Conservation (phyloP, 2,888 invertebrate species). For the Orchestes rusci region DNA sequence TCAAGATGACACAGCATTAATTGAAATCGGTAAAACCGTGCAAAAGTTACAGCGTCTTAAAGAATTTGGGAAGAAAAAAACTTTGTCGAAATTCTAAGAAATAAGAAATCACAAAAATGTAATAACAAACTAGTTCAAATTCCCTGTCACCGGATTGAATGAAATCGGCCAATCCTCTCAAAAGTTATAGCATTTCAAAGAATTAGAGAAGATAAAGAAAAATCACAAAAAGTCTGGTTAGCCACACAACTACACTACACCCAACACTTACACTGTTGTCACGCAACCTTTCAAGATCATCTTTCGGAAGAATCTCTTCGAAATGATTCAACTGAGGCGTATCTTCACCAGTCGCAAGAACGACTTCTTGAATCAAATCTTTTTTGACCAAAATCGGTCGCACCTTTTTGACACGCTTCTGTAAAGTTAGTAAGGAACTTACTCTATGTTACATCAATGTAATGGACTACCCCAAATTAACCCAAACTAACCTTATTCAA, state of each 20-base stretch:
- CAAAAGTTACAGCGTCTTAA: too few species aligned
- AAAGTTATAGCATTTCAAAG: too few species aligned
- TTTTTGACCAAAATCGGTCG: slow-evolving; percentile 72
- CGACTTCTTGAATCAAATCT: slow-evolving; percentile 49
- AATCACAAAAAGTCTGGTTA: not conserved
- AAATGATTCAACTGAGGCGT: slow-evolving; percentile 61
- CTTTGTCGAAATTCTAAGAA: too few species aligned
- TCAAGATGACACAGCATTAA: too few species aligned
- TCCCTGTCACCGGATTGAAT: too few species aligned
- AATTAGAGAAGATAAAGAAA: too few species aligned
- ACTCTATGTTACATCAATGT: too few species aligned
- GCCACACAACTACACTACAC: not conserved
- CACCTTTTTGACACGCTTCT: slow-evolving; percentile 62
- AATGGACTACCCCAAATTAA: not conserved
- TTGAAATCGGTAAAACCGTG: too few species aligned
- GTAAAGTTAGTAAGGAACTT: slow-evolving; percentile 19
- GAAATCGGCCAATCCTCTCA: too few species aligned
- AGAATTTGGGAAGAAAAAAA: too few species aligned
- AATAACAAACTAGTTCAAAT: too few species aligned
- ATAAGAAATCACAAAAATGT: too few species aligned
- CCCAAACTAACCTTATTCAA: slow-evolving; percentile 42
- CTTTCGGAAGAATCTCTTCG: slow-evolving; percentile 73
- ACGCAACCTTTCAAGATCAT: slow-evolving; percentile 57
- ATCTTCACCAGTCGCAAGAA: slow-evolving; percentile 41
- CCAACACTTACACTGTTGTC: slow-evolving; percentile 46